Percentiles rank a stretch among this genome's conserved stretches.
Evolutionary conservation across 2,113 vertebrate genomes (phyloP).

Genomic region (Gadus chalcogrammus): DNA sequence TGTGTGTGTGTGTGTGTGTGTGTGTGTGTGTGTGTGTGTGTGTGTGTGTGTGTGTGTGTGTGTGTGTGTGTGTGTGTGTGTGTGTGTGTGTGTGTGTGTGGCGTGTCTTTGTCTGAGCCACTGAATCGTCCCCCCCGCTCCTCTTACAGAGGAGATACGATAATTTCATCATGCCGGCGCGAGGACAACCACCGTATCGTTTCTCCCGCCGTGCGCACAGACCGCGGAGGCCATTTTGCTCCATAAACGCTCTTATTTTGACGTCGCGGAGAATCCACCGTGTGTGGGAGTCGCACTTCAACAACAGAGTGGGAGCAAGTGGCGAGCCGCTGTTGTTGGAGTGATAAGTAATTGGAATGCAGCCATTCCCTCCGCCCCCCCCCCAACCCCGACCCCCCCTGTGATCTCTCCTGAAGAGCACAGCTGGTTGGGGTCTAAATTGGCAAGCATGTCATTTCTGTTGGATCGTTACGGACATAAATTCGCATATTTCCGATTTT

Average conservation of each 20-base stretch:
- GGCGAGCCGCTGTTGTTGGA: constrained; percentile 33
- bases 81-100: no score
- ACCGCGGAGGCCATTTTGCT: constrained; percentile 33
- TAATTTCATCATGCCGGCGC: constrained; percentile 55
- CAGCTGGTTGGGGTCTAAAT: constrained; percentile 29
- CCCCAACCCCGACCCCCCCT: not conserved
- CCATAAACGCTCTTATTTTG: constrained; percentile 35
- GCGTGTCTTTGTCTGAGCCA: constrained; percentile 2
- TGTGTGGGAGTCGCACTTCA: constrained; percentile 24
- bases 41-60: no score
- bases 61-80: no score
- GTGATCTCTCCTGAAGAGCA: constrained; percentile 23
- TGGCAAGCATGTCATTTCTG: no score
- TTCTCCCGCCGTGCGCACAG: constrained; percentile 1
- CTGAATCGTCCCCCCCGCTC: constrained; percentile 38
- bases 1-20: no score
- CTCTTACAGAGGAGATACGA: constrained; percentile 50
- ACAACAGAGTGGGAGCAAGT: constrained; percentile 43
- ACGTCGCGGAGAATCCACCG: constrained; percentile 30
- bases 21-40: no score
- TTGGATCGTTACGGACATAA: no score
- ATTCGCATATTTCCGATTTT: no score
- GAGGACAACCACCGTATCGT: constrained; percentile 43
- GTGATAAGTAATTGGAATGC: constrained; percentile 39
- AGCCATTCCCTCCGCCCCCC: not conserved